These are phyloP conservation scores for Baronia brevicornis DNA, from an alignment of 2,888 invertebrate genomes.

Conservation along the genomic window DNA sequence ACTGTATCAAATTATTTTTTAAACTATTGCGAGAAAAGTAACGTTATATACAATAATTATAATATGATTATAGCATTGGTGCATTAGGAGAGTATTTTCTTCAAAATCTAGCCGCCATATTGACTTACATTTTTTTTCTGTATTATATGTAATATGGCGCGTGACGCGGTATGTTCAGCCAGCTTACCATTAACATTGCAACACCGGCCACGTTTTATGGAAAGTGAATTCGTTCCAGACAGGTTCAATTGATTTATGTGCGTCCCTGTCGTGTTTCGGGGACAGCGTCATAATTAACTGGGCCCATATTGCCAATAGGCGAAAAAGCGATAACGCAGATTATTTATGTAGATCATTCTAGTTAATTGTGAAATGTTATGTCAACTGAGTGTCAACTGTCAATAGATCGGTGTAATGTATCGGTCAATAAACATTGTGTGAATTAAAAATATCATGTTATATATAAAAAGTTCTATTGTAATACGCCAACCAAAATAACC, in stretches of 20 bases:
- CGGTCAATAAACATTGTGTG: too few relatives aligned
- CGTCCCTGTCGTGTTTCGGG: conserved; percentile 11
- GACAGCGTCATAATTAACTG: conserved; percentile 20
- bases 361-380: conserved; percentile 5
- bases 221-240: conserved; percentile 5
- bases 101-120: too few relatives aligned
- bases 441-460: too few relatives aligned
- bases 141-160: background rate
- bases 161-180: background rate
- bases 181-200: conserved; percentile 4
- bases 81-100: too few relatives aligned
- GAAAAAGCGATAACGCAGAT: conserved; percentile 21
- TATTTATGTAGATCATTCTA: conserved; percentile 9
- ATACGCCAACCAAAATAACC: too few relatives aligned
- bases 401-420: too few relatives aligned
- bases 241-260: conserved; percentile 15
- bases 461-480: too few relatives aligned
- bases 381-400: conserved; percentile 6
- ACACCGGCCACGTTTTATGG: conserved; percentile 2
- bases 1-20: too few relatives aligned
- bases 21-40: too few relatives aligned
- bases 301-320: conserved; percentile 21
- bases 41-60: too few relatives aligned
- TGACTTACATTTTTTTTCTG: background rate
- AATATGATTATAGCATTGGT: too few relatives aligned